Evolutionary conservation across 2,113 vertebrate genomes (phyloP), one percentile per base, ranked within the genome.

Genomic region (Syrmaticus mikado): DNA sequence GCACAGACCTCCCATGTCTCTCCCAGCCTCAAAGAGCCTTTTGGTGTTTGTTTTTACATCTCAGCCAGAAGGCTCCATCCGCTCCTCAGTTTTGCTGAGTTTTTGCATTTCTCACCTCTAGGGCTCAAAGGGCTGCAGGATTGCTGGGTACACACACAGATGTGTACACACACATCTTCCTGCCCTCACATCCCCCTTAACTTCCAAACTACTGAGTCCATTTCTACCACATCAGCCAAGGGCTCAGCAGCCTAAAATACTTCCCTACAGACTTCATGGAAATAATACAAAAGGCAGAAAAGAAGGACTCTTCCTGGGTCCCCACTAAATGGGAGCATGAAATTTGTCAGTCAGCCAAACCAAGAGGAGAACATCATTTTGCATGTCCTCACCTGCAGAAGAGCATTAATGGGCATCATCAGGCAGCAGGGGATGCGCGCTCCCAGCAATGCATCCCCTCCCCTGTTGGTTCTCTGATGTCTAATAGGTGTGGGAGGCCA

Each of bases 401-500:
- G 72, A 77, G 53, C 53, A 72, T 62, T n/a, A 58, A 43, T 72
- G 45, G 15, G 52, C 66, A 58, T n/a, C 57, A 68, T 46, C 40
- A 73, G 53, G 38, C 28, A 77, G n/a, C 14, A n/a, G 70, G 62
- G 60, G 72, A 85, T 5, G 25, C 46, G 22, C n/a, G 16, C 16
- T 64, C 21, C n/a, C 30, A 62, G 64, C 3, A 20, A 66, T 40
- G n/a, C 18, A 0, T 53, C 65, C 32, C 36, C 80, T 76, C 75
- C 83, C 65, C 25, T 30, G 48, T 14, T 50, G 70, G 41, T 81
- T 53, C 79, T 73, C 83, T 90, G 83, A 64, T 87, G 87, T 53
- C 53, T 68, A 25, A 66, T 19, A 52, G 43, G 65, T 0, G 2
- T 32, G 25, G 57, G 57, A 67, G 67, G 41, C 83, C 20, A 87